A percentile compares a stretch with the other conserved stretches of the same genome.
Conservation (phyloP, 2,888 invertebrate species). For the Globia sparganii region DNA sequence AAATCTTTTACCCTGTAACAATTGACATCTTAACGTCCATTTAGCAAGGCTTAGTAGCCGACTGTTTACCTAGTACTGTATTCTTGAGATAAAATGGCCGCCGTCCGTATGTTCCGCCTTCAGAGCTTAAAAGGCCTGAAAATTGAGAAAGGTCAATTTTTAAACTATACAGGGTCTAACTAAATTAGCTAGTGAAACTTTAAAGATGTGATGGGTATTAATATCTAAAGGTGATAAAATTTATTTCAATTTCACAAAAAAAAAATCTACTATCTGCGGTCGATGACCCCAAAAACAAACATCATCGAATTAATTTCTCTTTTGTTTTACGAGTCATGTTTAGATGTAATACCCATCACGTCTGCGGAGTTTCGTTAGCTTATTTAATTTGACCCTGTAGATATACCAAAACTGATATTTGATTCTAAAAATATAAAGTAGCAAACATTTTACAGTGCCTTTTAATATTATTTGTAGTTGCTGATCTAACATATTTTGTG, state of each 20-base stretch:
- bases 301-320: neutral
- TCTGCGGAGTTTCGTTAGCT: neutral
- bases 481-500: conserved; percentile 26
- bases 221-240: neutral
- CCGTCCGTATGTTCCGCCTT: neutral
- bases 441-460: conserved; percentile 2
- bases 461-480: conserved; percentile 29
- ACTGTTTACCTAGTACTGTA: neutral
- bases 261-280: neutral
- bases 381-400: neutral
- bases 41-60: neutral
- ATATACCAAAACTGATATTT: conserved; percentile 14
- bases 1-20: neutral
- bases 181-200: neutral
- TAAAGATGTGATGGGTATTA: neutral
- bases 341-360: neutral
- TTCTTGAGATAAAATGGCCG: conserved; percentile 1
- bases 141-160: conserved; percentile 8
- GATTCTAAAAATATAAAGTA: conserved; percentile 5
- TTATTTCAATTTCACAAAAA: no score
- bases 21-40: conserved; percentile 8
- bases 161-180: neutral
- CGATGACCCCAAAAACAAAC: neutral
- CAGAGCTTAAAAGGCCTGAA: neutral
- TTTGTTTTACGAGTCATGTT: neutral